Percentiles rank a stretch among this genome's conserved stretches.
phyloP scores from a whole-genome alignment of 2,113 vertebrate species.

The Ptychochromis oligacanthus region DNA sequence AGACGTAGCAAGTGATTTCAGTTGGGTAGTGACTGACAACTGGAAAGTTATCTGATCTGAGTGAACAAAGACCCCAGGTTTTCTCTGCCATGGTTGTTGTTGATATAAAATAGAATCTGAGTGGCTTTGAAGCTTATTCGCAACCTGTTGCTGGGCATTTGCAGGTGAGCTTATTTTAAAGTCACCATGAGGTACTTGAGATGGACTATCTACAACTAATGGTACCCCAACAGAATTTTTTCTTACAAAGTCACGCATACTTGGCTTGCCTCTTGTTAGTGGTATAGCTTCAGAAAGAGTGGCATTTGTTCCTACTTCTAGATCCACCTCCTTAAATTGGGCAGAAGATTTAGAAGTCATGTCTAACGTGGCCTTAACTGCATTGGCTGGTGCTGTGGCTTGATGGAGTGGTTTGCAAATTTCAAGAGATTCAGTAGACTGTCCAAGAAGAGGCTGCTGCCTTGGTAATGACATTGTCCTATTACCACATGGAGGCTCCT shows the following conservation, averaged over 20 bases:
- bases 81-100: conserved; percentile 10
- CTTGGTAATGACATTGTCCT: conserved; percentile 14
- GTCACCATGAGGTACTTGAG: conserved; percentile 11
- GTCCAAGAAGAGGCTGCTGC: conserved; percentile 17
- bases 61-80: neutral
- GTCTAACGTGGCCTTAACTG: conserved; percentile 55
- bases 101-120: conserved; percentile 25
- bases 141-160: neutral
- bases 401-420: conserved; percentile 1
- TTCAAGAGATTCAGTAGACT: conserved; percentile 33
- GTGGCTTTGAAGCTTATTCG: neutral
- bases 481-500: conserved; percentile 6
- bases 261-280: conserved; percentile 50
- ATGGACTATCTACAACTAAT: conserved; percentile 48
- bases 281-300: conserved; percentile 42
- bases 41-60: conserved; percentile 5
- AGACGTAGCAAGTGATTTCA: conserved; percentile 32
- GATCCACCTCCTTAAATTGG: neutral
- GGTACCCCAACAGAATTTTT: conserved; percentile 64
- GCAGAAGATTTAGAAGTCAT: conserved; percentile 53
- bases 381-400: conserved; percentile 56
- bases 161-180: neutral
- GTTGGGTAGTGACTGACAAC: neutral
- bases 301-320: neutral
- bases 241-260: conserved; percentile 36